Percentiles rank a stretch among this genome's conserved stretches.
phyloP scores from a whole-genome alignment of 2,888 invertebrate species.

The Stramonita haemastoma region DNA sequence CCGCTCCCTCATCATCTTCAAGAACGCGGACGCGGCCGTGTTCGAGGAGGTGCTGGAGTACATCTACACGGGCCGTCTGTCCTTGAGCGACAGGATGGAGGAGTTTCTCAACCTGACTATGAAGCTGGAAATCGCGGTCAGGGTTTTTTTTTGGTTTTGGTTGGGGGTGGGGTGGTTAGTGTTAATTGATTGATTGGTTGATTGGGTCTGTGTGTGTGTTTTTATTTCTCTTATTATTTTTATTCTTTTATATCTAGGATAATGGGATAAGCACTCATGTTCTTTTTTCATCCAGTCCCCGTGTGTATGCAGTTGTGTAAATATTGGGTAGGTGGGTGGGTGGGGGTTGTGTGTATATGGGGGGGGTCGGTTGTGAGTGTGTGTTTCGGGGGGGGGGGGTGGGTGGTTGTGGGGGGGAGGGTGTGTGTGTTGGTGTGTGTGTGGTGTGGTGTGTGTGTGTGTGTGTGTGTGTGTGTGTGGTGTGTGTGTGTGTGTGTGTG shows the following conservation, averaged over 20 bases:
- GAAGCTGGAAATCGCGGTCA: constrained; percentile 27
- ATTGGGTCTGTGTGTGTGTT: neutral
- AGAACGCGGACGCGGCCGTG: neutral
- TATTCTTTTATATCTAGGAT: neutral
- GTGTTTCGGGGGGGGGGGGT: neutral
- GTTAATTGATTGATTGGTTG: no score
- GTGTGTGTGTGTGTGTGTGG: neutral
- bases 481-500: constrained; percentile 14
- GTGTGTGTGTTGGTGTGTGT: constrained; percentile 2
- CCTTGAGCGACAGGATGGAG: neutral
- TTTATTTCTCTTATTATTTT: neutral
- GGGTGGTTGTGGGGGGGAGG: neutral
- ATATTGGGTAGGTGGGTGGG: neutral
- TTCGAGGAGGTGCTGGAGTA: constrained; percentile 26
- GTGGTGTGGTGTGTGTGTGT: neutral
- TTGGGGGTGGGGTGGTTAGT: neutral
- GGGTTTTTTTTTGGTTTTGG: neutral
- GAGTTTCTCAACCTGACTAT: constrained; percentile 8
- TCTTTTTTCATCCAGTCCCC: neutral
- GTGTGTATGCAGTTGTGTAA: neutral
- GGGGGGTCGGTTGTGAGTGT: neutral
- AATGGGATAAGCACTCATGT: neutral
- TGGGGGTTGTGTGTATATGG: neutral
- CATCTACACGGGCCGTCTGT: constrained; percentile 16
- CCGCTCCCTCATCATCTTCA: neutral